These are phyloP conservation scores for Bombycilla garrulus DNA, from an alignment of 2,113 vertebrate species.

Conservation along the genomic window DNA sequence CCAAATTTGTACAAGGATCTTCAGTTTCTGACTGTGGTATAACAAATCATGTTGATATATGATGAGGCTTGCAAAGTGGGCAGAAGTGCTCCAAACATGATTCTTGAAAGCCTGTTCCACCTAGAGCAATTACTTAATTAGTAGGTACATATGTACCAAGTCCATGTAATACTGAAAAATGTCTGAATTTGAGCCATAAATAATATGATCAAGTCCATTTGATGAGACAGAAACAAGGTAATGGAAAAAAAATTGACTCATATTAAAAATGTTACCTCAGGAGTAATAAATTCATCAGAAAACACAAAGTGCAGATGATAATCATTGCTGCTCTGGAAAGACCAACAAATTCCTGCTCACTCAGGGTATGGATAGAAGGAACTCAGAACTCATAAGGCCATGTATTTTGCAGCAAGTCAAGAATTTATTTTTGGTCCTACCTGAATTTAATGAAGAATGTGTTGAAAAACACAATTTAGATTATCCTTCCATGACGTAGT, in stretches of 20 bases:
- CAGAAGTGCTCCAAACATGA: not conserved
- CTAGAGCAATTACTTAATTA: not conserved
- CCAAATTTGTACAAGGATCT: not conserved
- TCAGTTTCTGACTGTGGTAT: not conserved
- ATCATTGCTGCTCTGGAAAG: not conserved
- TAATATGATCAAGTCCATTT: not conserved
- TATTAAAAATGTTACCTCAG: not conserved
- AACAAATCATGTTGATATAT: not conserved
- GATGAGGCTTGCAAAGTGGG: not conserved
- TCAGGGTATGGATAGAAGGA: not conserved
- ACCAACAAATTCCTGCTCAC: not conserved
- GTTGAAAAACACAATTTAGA: not conserved
- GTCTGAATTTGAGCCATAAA: not conserved
- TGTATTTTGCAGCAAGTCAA: not conserved
- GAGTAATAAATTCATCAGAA: not conserved
- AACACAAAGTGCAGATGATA: not conserved
- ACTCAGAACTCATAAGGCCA: not conserved
- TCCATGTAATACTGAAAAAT: not conserved
- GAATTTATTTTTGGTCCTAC: not conserved
- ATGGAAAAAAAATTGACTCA: not conserved
- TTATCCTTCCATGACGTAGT: not conserved
- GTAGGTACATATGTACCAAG: not conserved
- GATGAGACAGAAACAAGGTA: not conserved
- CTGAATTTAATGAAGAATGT: not conserved
- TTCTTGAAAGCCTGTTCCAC: not conserved